Percentiles rank a stretch among this genome's conserved stretches.
These are phyloP conservation scores for Coracias cyanogaster DNA, from an alignment of 2,797 vertebrate species.

Conservation along the genomic window DNA sequence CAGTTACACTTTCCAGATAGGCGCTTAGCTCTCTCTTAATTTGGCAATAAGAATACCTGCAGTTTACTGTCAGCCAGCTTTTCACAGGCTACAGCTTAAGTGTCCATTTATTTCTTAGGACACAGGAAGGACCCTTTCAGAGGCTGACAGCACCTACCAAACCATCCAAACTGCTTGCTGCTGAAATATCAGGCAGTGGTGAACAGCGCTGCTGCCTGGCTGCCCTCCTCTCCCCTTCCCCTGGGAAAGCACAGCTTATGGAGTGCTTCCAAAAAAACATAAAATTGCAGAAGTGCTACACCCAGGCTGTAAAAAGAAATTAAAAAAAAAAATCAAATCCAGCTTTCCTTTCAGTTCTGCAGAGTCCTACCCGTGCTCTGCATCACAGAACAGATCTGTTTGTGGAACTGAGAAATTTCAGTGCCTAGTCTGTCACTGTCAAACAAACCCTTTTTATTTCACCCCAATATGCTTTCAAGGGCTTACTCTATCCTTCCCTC, in stretches of 20 bases:
- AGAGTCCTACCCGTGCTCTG: background rate
- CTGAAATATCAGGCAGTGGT: background rate
- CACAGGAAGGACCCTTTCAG: background rate
- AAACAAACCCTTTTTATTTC: constrained; percentile 46
- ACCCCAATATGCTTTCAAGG: constrained; percentile 16
- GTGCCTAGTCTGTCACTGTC: constrained; percentile 50
- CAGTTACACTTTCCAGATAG: background rate
- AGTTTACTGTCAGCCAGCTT: constrained; percentile 1
- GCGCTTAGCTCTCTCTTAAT: background rate
- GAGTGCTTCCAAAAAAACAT: background rate
- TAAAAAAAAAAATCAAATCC: background rate
- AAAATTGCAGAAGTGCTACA: background rate
- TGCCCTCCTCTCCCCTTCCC: background rate
- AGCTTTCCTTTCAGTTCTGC: constrained; percentile 2
- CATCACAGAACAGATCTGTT: constrained; percentile 35
- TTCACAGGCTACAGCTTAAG: background rate
- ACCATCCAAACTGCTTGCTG: background rate
- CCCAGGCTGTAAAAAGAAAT: background rate
- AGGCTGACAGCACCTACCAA: constrained; percentile 18
- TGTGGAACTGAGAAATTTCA: constrained; percentile 6
- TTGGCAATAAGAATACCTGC: constrained; percentile 16
- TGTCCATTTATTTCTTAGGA: background rate
- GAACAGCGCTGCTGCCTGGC: background rate
- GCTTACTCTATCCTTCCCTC: background rate
- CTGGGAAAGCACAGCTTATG: background rate